Evolutionary conservation across 2,797 vertebrate genomes (phyloP), one percentile per base, ranked within the genome.

Genomic region (Merluccius polli): DNA sequence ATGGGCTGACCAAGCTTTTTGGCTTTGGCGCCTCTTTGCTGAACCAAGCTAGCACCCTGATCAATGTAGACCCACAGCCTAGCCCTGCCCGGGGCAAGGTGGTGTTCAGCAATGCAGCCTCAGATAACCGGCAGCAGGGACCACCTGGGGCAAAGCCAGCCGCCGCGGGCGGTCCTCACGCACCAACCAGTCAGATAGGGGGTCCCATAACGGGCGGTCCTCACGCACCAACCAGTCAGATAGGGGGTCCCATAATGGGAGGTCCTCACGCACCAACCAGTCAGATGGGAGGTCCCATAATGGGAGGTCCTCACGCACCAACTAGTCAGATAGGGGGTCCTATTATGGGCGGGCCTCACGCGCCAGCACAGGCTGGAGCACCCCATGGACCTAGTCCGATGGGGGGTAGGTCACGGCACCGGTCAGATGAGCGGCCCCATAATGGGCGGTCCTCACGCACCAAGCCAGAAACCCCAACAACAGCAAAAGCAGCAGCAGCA

Each of bases 11-110:
- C 0, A 99, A 99, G 90, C 94, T 99, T 73, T 99, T 99, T 0
- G 98, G 98, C 77, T 97, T 99, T 0, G 98, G 98, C 24, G 98
- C 97, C 0, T 99, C 97, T 1, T 92, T 99, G 32, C 93, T 99
- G 75, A 99, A 96, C 90, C 98, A 99, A 90, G 98, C 98, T 0
- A 98, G 96, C 88, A 99, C 96, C 0, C 93, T 99, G 21, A 98
- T 99, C 86, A 97, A 95, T 3, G 96, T 94, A 29, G 97, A 99
- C 89, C 97, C 94, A 75, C 97, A 96, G 82, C 93, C 93, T 0
- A 94, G 95, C 81, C 92, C 95, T 76, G 93, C 94, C 81, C 95
- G 90, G 74, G 94, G 95, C 83, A 98, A 96, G 90, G 97, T 98
- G 0, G 91, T 98, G 81, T 98, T 98, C 89, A 99, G 95, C 0